Conservation (phyloP, 2,888 invertebrate species). For the Allolobophora icterica region DNA sequence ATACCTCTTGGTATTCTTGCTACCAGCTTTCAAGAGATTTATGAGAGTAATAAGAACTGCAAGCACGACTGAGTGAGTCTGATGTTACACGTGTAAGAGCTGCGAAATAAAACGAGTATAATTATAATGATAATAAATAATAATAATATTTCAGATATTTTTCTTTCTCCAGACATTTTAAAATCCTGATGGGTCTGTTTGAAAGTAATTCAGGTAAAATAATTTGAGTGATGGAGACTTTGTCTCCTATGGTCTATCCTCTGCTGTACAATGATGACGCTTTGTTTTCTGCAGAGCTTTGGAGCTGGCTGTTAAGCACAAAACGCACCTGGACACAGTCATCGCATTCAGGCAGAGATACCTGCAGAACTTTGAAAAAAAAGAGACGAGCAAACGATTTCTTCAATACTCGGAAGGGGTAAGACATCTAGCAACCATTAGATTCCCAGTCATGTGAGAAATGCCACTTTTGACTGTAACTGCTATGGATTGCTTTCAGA, state of each 20-base stretch:
- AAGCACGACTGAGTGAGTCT: too few relatives aligned
- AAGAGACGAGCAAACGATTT: slow-evolving; percentile 66
- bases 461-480: neutral
- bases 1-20: too few relatives aligned
- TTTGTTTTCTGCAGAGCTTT: slow-evolving; percentile 70
- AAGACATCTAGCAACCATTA: slow-evolving; percentile 26
- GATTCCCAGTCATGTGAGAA: neutral
- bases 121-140: too few relatives aligned
- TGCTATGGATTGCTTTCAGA: too few relatives aligned
- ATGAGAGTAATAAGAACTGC: too few relatives aligned
- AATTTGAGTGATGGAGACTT: neutral
- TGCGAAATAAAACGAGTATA: too few relatives aligned
- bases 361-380: slow-evolving; percentile 68
- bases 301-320: slow-evolving; percentile 77
- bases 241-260: neutral
- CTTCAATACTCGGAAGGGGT: slow-evolving; percentile 64
- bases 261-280: neutral
- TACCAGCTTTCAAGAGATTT: too few relatives aligned
- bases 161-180: too few relatives aligned
- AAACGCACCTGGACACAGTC: slow-evolving; percentile 77
- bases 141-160: too few relatives aligned
- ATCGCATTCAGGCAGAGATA: slow-evolving; percentile 74
- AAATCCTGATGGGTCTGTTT: too few relatives aligned
- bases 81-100: too few relatives aligned
- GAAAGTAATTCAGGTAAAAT: too few relatives aligned